phyloP scores from a whole-genome alignment of 2,113 vertebrate species.

The Orycteropus afer region DNA sequence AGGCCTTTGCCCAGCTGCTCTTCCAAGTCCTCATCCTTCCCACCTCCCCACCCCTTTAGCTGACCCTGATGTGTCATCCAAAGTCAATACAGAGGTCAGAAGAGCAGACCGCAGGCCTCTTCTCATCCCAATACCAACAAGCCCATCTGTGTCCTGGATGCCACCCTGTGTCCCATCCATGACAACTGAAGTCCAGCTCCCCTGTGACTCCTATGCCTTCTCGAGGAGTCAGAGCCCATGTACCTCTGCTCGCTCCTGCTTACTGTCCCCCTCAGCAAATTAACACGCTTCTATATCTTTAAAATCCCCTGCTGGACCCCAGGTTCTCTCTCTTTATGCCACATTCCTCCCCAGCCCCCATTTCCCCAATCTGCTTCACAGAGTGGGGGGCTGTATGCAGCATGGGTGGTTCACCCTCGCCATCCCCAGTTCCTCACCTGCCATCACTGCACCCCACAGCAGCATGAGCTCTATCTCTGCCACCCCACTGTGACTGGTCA shows the following conservation, averaged over 20 bases:
- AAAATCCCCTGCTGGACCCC: neutral
- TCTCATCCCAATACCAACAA: neutral
- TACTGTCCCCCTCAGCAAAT: neutral
- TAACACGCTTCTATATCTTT: neutral
- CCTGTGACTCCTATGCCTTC: neutral
- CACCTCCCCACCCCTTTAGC: neutral
- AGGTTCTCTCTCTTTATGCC: neutral
- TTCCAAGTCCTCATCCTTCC: neutral
- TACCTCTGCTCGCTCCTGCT: neutral
- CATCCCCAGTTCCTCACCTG: neutral
- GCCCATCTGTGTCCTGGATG: neutral
- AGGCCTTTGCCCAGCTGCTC: neutral
- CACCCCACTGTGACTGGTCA: no score
- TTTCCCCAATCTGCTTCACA: neutral
- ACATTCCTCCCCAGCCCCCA: neutral
- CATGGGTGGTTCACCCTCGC: fast-evolving
- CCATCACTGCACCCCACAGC: neutral
- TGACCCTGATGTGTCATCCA: neutral
- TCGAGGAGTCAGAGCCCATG: fast-evolving
- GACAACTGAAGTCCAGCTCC: no score
- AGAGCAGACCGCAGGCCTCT: neutral
- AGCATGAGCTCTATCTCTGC: neutral
- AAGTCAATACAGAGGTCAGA: neutral
- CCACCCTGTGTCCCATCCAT: no score
- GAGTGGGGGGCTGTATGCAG: neutral